These are phyloP conservation scores for Taurulus bubalis DNA, from an alignment of 2,113 vertebrate genomes.

Conservation along the genomic window DNA sequence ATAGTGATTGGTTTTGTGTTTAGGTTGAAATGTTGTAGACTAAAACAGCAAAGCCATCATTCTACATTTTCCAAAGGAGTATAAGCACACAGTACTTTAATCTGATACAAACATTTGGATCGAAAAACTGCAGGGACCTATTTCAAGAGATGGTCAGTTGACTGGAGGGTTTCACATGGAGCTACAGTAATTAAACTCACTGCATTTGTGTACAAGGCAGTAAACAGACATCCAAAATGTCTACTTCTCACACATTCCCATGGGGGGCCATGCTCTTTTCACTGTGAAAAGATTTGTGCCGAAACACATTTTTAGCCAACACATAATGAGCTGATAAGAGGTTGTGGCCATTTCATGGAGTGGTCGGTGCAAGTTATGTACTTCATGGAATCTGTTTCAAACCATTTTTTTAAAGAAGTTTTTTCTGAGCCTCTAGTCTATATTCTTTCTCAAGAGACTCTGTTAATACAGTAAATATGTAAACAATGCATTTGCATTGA, in stretches of 20 bases:
- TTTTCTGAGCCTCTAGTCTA: background rate
- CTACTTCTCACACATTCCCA: background rate
- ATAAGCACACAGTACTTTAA: background rate
- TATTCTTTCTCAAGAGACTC: background rate
- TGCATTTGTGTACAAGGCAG: conserved; percentile 4
- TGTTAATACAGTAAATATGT: background rate
- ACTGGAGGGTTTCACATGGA: background rate
- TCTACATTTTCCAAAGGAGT: conserved; percentile 17
- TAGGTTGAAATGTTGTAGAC: conserved; percentile 27
- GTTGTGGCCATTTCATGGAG: background rate
- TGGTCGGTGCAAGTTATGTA: background rate
- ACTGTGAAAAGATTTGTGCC: background rate
- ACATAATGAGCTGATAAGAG: background rate
- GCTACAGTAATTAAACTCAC: conserved; percentile 7
- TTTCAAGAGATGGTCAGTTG: conserved; percentile 11
- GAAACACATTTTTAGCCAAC: background rate
- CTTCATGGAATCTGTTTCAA: background rate
- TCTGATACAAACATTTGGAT: conserved; percentile 13
- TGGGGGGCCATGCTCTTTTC: background rate
- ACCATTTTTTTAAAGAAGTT: background rate
- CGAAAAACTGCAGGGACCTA: background rate
- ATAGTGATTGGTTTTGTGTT: conserved; percentile 25
- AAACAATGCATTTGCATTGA: background rate
- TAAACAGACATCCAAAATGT: conserved; percentile 4
- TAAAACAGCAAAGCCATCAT: conserved; percentile 20